Evolutionary conservation across 2,113 vertebrate genomes (phyloP).

Genomic region (Hypanus sabinus): DNA sequence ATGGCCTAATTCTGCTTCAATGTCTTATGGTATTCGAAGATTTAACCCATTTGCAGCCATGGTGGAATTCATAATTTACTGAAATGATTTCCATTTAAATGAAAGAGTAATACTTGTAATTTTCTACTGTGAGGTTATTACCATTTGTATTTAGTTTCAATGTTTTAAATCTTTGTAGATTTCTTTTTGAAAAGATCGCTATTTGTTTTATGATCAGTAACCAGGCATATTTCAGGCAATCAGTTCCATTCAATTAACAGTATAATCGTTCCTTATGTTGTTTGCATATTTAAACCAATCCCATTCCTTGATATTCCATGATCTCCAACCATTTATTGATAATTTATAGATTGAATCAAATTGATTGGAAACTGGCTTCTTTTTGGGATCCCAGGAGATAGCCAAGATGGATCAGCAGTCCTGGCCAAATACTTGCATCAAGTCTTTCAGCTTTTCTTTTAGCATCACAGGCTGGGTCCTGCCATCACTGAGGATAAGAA

Average conservation of each 20-base stretch:
- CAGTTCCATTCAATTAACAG: not conserved
- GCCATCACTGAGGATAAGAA: not conserved
- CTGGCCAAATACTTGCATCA: not conserved
- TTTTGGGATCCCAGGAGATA: no score
- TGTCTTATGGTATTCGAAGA: not conserved
- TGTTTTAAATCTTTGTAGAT: not conserved
- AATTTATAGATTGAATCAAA: no score
- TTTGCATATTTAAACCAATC: constrained; percentile 20
- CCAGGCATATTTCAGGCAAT: not conserved
- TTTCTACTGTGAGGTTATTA: not conserved
- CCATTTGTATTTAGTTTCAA: not conserved
- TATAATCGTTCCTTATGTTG: not conserved
- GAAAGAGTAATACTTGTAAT: not conserved
- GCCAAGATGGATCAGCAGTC: no score
- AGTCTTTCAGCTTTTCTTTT: not conserved
- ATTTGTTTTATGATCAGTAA: not conserved
- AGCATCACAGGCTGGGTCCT: not conserved
- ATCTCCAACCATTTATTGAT: no score
- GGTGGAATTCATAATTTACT: not conserved
- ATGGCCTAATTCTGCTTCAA: no score
- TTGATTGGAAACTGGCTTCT: no score
- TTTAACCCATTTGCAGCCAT: not conserved
- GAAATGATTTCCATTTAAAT: not conserved
- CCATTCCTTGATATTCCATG: not conserved
- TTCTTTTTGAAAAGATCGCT: not conserved